phyloP scores from a whole-genome alignment of 1,140 invertebrate species.

The Maniola jurtina region DNA sequence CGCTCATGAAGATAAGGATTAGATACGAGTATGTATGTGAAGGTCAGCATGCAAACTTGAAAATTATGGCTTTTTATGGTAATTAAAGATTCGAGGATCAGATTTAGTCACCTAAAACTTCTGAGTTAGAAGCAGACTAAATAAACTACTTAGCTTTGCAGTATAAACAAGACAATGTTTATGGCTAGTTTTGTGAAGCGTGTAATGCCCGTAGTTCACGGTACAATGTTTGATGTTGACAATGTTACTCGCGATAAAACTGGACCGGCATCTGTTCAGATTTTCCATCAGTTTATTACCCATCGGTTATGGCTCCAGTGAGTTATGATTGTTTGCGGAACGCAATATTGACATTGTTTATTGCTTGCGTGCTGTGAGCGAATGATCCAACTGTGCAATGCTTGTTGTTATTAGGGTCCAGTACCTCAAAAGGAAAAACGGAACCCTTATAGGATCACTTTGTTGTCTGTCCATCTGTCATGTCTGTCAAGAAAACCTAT shows the following conservation, averaged over 20 bases:
- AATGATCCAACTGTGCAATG: not conserved
- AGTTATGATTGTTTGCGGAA: slow-evolving; percentile 24
- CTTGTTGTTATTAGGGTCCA: not conserved
- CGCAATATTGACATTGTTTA: slow-evolving; percentile 22
- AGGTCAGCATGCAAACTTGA: too few relatives aligned
- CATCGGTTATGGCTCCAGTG: slow-evolving; percentile 20
- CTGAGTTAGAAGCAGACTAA: too few relatives aligned
- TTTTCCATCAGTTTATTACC: slow-evolving; percentile 29
- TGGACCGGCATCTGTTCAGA: slow-evolving; percentile 17
- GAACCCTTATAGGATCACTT: too few relatives aligned
- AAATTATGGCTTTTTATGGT: too few relatives aligned
- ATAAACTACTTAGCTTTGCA: too few relatives aligned
- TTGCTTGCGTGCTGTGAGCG: slow-evolving; percentile 4
- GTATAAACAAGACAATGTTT: not conserved
- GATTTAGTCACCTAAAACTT: too few relatives aligned
- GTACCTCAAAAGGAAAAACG: too few relatives aligned
- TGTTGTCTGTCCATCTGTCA: too few relatives aligned
- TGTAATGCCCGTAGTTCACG: not conserved
- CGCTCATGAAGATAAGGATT: too few relatives aligned
- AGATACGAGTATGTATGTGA: too few relatives aligned
- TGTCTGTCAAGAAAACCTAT: too few relatives aligned
- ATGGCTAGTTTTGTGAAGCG: not conserved
- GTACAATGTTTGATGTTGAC: slow-evolving; percentile 14
- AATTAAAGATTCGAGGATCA: too few relatives aligned
- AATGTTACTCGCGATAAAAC: slow-evolving; percentile 20